Evolutionary conservation across 2,797 vertebrate species (phyloP).

Genomic region (Neosilurus mollespiculum): DNA sequence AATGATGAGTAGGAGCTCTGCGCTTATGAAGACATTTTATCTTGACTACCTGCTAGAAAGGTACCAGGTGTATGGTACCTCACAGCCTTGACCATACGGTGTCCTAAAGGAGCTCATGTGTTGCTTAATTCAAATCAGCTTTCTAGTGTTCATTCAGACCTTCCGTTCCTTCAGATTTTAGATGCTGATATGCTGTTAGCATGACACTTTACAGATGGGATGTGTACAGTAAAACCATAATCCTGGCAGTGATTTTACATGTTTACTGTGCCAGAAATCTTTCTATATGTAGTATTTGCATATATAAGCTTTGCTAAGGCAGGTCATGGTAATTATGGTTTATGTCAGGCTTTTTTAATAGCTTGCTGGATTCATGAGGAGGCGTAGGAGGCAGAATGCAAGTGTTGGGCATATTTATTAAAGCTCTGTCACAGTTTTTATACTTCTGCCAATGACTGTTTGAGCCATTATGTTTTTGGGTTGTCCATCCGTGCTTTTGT

Average conservation of each 20-base stretch:
- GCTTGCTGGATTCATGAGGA: constrained; percentile 3
- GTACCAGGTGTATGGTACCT: constrained; percentile 38
- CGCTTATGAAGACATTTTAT: constrained; percentile 46
- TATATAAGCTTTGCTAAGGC: not conserved
- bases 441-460: not conserved
- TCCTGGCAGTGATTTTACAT: not conserved
- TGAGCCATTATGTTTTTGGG: not conserved
- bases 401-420: constrained; percentile 7
- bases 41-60: constrained; percentile 43
- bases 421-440: not conserved
- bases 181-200: not conserved
- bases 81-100: constrained; percentile 46
- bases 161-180: not conserved
- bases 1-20: constrained; percentile 36
- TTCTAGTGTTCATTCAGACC: not conserved
- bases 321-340: constrained; percentile 34
- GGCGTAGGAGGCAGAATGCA: not conserved
- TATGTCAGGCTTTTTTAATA: constrained; percentile 19
- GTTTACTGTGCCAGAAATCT: not conserved
- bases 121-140: constrained; percentile 31
- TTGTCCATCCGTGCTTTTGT: not conserved
- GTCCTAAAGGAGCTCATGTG: constrained; percentile 26
- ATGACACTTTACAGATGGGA: not conserved
- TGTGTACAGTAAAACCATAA: not conserved
- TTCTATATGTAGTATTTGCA: not conserved